Evolutionary conservation across 2,113 vertebrate genomes (phyloP).

Genomic region (Columba janthina): DNA sequence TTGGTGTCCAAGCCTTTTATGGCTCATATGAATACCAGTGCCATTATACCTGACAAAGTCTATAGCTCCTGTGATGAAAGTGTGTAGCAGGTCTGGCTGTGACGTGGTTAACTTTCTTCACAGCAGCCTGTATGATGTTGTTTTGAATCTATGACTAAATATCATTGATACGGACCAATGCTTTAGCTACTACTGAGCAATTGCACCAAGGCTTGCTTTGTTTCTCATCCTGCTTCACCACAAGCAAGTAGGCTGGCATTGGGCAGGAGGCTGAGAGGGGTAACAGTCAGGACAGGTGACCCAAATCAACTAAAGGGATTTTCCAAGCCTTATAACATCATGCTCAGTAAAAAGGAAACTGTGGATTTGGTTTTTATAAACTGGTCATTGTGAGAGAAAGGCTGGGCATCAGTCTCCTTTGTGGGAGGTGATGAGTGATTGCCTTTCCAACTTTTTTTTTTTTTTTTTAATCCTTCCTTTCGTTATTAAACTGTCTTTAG

Average conservation of each 20-base stretch:
- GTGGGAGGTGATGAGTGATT: background rate
- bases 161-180: background rate
- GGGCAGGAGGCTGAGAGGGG: background rate
- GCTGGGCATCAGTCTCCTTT: background rate
- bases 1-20: background rate
- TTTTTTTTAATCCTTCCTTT: background rate
- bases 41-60: background rate
- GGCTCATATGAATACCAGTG: background rate
- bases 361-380: background rate
- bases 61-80: background rate
- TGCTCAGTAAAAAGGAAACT: background rate
- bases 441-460: background rate
- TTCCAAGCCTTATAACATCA: background rate
- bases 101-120: background rate
- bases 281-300: background rate
- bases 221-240: background rate
- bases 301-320: background rate
- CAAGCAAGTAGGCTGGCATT: background rate
- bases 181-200: background rate
- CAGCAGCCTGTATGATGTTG: background rate
- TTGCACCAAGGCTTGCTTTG: background rate
- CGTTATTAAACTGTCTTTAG: background rate
- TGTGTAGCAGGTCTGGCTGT: background rate
- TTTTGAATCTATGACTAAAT: background rate
- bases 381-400: background rate